Evolutionary conservation across 2,888 invertebrate genomes (phyloP).

Genomic region (Epiblema foenella): DNA sequence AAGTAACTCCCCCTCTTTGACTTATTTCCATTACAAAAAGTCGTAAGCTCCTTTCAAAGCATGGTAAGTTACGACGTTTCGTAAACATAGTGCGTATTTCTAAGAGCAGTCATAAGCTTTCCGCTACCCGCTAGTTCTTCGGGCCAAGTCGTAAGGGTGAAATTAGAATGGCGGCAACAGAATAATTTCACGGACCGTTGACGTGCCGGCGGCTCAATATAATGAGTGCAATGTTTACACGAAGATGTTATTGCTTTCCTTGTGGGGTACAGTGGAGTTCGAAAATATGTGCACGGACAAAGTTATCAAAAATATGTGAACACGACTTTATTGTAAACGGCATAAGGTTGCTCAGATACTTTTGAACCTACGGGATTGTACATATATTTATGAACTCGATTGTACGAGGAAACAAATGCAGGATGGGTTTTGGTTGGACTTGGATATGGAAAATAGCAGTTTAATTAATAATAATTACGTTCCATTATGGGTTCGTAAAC

Average conservation of each 20-base stretch:
- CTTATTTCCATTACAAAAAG: background rate
- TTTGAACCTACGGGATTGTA: too few relatives aligned
- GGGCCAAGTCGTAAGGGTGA: conserved; percentile 57
- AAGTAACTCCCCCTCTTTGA: conserved; percentile 10
- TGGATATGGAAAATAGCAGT: too few relatives aligned
- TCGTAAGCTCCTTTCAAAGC: background rate
- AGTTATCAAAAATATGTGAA: too few relatives aligned
- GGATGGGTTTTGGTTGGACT: background rate
- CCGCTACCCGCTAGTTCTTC: conserved; percentile 30
- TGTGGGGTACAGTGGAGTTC: too few relatives aligned
- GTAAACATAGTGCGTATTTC: background rate
- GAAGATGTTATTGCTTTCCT: conserved; percentile 55
- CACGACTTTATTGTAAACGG: too few relatives aligned
- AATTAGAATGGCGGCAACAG: conserved; percentile 70
- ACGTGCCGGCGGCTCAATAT: conserved; percentile 68
- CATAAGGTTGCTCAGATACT: too few relatives aligned
- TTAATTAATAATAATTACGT: too few relatives aligned
- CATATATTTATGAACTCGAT: too few relatives aligned
- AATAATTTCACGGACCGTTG: conserved; percentile 78
- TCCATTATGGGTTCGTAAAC: background rate
- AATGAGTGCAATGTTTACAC: conserved; percentile 73
- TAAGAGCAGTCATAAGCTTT: conserved; percentile 30
- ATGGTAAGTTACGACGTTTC: background rate
- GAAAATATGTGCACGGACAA: too few relatives aligned
- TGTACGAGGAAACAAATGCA: conserved; percentile 10